Base-by-base conservation (phyloP, 1,140 invertebrate species). In the Coptotermes formosanus region DNA sequence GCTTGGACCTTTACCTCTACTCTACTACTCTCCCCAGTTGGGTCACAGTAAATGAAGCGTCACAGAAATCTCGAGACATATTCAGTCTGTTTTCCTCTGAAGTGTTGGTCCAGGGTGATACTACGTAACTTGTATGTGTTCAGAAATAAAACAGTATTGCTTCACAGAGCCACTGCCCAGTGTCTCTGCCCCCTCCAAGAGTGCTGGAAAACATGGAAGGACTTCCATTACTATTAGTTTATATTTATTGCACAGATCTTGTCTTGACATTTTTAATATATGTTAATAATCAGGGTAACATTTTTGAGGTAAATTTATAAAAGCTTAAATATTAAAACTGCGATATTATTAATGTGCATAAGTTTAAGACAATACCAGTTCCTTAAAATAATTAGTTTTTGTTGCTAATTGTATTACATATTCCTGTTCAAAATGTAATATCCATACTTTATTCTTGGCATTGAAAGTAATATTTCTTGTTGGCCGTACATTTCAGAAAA, bases 71-170 rank as follows among this genome's bases (percentile, higher is more conserved):
- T 75, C 1, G 2, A 75, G n/a, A 75, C 25, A 75, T 75, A 12
- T 30, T 75, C 14, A 55, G 7, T 25, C 25, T 14, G 25, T 8
- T 75, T 75, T 75, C 64, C 64, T 30, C n/a, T 75, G 64, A 75
- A n/a, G n/a, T 75, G 64, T 75, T 75, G 25, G n/a, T 75, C 14
- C 25, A 75, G n/a, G 64, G 64, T 75, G 64, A 75, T 75, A 75
- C 16, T 75, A 30, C 30, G 25, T 75, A 30, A n/a, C 25, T 75
- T n/a, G 64, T 75, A 23, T 59, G 64, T 75, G 64, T 30, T 75
- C 64, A 75, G 14, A 75, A 75, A 30, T 25, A 30, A 75, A 75
- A 75, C n/a, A 75, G 64, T 75, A 75, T 75, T 30, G 25, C 64
- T 14, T 75, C 64, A 75, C 25, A 75, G 64, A 75, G n/a, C 64